Evolutionary conservation across 2,113 vertebrate species (phyloP).

Genomic region (Hystrix brachyura): DNA sequence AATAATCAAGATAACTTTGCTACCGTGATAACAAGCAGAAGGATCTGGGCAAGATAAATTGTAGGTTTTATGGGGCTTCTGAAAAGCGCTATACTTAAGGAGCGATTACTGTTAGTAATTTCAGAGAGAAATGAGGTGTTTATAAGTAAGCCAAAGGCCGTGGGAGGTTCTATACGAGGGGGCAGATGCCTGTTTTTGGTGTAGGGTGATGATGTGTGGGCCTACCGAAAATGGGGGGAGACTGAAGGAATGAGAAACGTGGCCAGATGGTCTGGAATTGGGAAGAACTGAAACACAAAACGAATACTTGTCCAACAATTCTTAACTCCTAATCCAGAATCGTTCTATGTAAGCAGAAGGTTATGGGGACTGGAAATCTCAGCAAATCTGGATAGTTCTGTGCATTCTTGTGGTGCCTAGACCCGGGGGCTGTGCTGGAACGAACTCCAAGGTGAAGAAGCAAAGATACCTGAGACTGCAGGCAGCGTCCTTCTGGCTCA

Average conservation of each 20-base stretch:
- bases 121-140: not conserved
- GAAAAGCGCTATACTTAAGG: not conserved
- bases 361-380: not conserved
- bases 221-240: not conserved
- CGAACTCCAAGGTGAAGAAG: not conserved
- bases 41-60: not conserved
- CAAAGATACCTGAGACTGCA: not conserved
- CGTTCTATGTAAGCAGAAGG: not conserved
- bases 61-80: not conserved
- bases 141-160: not conserved
- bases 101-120: not conserved
- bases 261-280: not conserved
- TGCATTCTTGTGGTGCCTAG: not conserved
- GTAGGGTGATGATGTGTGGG: not conserved
- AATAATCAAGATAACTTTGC: not conserved
- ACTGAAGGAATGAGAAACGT: not conserved
- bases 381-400: not conserved
- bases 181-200: not conserved
- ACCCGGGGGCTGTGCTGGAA: not conserved
- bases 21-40: not conserved
- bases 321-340: not conserved
- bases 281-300: not conserved
- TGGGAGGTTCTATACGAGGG: not conserved
- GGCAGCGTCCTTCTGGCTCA: not conserved
- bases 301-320: not conserved